Percentiles rank a stretch among this genome's conserved stretches.
These are phyloP conservation scores for Thysanoteuthis rhombus DNA, from an alignment of 2,888 invertebrate genomes.

Conservation along the genomic window DNA sequence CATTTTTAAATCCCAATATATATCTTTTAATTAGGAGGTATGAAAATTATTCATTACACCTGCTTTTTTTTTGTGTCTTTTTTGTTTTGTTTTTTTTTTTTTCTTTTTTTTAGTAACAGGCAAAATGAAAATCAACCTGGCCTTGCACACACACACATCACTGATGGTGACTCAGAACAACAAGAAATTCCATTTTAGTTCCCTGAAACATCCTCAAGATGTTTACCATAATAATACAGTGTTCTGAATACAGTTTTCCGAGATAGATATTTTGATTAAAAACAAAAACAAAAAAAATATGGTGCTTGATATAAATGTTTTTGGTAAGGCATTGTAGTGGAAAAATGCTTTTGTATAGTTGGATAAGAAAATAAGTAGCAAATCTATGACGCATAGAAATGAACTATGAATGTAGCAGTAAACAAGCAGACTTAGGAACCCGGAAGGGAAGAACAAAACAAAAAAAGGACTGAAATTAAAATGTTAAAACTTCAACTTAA, in stretches of 20 bases:
- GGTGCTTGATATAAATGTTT: constrained; percentile 16
- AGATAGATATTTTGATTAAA: neutral
- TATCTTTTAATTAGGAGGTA: neutral
- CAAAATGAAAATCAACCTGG: neutral
- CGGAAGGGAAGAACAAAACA: neutral
- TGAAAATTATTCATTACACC: neutral
- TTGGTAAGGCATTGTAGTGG: constrained; percentile 22
- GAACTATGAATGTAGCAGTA: neutral
- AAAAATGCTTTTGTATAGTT: neutral
- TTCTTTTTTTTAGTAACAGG: neutral
- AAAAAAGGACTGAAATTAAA: neutral
- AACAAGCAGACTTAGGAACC: neutral
- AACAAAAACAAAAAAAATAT: neutral
- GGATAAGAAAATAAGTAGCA: constrained; percentile 17
- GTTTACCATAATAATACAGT: no score
- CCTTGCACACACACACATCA: neutral
- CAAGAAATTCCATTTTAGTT: neutral
- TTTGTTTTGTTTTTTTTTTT: neutral
- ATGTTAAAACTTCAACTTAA: neutral
- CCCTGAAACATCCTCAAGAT: neutral
- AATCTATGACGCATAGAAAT: constrained; percentile 14
- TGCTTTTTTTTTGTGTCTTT: neutral
- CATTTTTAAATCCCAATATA: constrained; percentile 22
- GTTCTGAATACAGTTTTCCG: neutral
- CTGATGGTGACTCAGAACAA: neutral